phyloP scores from a whole-genome alignment of 2,113 vertebrate species.

The Leptosomus discolor region DNA sequence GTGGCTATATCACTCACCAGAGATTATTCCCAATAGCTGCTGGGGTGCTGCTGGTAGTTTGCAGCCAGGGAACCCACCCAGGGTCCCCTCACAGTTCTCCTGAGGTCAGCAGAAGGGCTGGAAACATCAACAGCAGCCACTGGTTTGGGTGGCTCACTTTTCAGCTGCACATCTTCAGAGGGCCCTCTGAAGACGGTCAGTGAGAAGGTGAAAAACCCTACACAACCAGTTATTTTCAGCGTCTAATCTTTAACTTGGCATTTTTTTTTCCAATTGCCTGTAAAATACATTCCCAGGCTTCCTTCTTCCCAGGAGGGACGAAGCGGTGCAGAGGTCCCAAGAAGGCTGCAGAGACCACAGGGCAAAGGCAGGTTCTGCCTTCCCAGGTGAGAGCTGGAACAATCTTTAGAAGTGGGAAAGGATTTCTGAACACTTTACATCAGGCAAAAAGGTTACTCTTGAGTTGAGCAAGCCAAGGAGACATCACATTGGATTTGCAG shows the following conservation, averaged over 20 bases:
- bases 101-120: neutral
- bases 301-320: neutral
- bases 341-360: neutral
- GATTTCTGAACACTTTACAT: neutral
- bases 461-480: neutral
- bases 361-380: neutral
- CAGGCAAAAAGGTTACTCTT: neutral
- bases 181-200: neutral
- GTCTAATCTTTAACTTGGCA: neutral
- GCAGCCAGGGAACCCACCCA: neutral
- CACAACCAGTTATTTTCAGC: neutral
- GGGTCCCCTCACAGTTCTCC: neutral
- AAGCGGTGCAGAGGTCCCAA: neutral
- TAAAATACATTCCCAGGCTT: neutral
- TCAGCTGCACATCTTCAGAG: neutral
- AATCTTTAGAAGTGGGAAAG: neutral
- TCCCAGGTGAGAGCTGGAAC: neutral
- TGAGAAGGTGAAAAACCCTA: neutral
- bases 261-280: neutral
- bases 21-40: neutral
- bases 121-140: neutral
- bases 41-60: neutral
- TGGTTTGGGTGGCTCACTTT: neutral
- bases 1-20: neutral
- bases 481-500: neutral